A percentile compares a stretch with the other conserved stretches of the same genome.
These are phyloP conservation scores for Vesta saturnalis DNA, from an alignment of 2,888 invertebrate species.

Conservation along the genomic window DNA sequence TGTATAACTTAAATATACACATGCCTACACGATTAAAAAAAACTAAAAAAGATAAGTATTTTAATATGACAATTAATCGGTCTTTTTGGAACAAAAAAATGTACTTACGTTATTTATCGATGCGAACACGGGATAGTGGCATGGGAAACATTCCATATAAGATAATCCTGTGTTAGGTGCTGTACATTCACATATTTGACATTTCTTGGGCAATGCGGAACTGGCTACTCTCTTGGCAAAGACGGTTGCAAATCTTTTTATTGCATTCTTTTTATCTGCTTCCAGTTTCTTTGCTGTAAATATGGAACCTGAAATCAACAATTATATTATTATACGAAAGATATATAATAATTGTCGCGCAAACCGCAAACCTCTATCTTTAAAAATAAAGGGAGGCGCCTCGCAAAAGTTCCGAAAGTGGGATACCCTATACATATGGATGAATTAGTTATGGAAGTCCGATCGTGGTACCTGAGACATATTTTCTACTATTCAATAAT, in stretches of 20 bases:
- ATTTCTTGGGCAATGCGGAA: conserved; percentile 68
- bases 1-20: too few relatives aligned
- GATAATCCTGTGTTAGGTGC: conserved; percentile 73
- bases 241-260: conserved; percentile 72
- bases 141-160: conserved; percentile 73
- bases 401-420: too few relatives aligned
- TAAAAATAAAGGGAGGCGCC: too few relatives aligned
- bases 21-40: too few relatives aligned
- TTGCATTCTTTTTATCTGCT: conserved; percentile 66
- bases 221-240: conserved; percentile 73
- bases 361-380: too few relatives aligned
- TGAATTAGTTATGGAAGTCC: too few relatives aligned
- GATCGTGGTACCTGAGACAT: too few relatives aligned
- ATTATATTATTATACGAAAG: not conserved
- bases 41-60: too few relatives aligned
- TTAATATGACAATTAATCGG: too few relatives aligned
- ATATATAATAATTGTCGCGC: not conserved
- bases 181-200: conserved; percentile 75
- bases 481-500: too few relatives aligned
- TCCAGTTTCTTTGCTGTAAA: conserved; percentile 71
- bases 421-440: too few relatives aligned
- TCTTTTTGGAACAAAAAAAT: conserved; percentile 5
- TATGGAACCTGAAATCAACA: conserved; percentile 64
- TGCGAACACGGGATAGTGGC: conserved; percentile 64
- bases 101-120: conserved; percentile 64